These are phyloP conservation scores for Alces alces DNA, from an alignment of 2,113 vertebrate genomes.

Conservation along the genomic window DNA sequence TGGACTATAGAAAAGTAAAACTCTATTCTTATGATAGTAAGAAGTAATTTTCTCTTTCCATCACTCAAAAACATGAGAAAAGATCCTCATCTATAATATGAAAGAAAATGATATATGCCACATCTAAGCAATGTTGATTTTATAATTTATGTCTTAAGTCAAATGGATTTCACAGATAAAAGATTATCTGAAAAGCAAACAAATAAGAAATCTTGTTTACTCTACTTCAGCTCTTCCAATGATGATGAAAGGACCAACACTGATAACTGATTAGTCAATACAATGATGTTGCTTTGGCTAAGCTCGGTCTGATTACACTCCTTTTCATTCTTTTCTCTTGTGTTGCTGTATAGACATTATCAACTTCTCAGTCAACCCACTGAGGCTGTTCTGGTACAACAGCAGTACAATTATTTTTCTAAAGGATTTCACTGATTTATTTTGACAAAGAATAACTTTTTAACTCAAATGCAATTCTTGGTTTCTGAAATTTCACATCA, in stretches of 20 bases:
- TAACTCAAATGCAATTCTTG: neutral
- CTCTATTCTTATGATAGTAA: neutral
- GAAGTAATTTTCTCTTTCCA: neutral
- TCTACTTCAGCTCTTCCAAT: neutral
- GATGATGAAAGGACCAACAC: neutral
- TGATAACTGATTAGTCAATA: too few species aligned
- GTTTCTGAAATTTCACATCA: slow-evolving; percentile 22
- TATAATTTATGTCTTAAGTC: neutral
- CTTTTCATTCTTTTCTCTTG: neutral
- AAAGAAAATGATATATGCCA: neutral
- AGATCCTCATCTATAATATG: neutral
- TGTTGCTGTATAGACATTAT: neutral
- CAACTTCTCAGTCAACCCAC: neutral
- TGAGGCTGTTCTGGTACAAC: neutral
- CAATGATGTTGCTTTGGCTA: too few species aligned
- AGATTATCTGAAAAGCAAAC: neutral
- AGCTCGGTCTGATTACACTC: neutral
- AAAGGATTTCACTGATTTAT: neutral
- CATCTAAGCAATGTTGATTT: neutral
- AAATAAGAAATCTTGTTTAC: neutral
- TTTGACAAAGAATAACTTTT: neutral
- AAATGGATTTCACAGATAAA: neutral
- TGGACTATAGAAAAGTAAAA: neutral
- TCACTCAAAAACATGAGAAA: neutral
- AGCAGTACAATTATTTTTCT: neutral